Base-by-base conservation (phyloP, 2,888 invertebrate species). In the Palloptera scutellata region DNA sequence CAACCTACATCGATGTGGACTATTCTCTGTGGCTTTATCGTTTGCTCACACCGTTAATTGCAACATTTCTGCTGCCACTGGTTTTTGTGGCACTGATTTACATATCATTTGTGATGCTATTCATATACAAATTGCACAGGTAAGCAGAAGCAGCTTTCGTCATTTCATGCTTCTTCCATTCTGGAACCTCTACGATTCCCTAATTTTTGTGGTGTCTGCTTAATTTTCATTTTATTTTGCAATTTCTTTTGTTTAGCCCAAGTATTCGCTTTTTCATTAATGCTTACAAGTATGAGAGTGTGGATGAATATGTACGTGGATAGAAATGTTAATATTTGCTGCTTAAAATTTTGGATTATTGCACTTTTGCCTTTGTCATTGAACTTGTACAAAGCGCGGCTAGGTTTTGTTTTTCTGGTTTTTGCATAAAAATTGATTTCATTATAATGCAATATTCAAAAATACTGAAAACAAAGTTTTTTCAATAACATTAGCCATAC, bases 91-190 rank as follows among this genome's bases (percentile, higher is more conserved):
- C 93, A n/a, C 88, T 96, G 66, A 88, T 96, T 70, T 96, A 96
- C 84, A 85, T 91, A 74, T 93, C 92, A 79, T 91, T 91, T 71
- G 87, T 96, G 79, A 92, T 95, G 80, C 88, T 96, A 73, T 94
- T 94, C 82, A 89, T 97, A 73, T 95, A 94, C 85, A 92, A 93
- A 84, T 87, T 93, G 70, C 93, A 97, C 86, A 91, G 93, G 94
- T 86, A 75, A 86, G 78, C 65, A 30, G 30, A 30, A 30, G 6
- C 30, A 4, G 30, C 30, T 4, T n/a, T n/a, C n/a, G n/a, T n/a
- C 2, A 30, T 30, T 30, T 30, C 6, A 30, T 30, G 30, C 30
- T 30, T 30, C 30, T 30, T 30, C 30, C 17, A 30, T 11, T 30
- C 8, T n/a, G n/a, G n/a, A n/a, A n/a, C n/a, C n/a, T 55, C 20